Evolutionary conservation across 2,888 invertebrate species (phyloP).

Genomic region (Papilio demoleus): DNA sequence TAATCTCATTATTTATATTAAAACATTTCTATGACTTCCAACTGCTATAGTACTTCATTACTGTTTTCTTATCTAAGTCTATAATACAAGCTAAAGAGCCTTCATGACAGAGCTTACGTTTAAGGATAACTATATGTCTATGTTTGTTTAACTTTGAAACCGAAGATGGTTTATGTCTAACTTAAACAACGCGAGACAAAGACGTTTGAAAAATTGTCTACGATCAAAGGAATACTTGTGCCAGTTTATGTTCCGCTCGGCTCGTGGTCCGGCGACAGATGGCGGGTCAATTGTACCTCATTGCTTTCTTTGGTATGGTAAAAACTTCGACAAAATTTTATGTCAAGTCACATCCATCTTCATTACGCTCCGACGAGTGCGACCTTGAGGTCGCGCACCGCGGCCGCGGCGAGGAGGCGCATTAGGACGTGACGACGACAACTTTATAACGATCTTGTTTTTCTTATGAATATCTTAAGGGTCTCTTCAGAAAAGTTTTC

Average conservation of each 20-base stretch:
- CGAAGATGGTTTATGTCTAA: not conserved
- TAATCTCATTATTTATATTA: conserved; percentile 17
- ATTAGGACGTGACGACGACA: conserved; percentile 27
- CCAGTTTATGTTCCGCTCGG: not conserved
- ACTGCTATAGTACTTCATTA: not conserved
- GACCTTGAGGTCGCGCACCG: conserved; percentile 8
- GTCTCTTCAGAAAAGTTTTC: conserved; percentile 13
- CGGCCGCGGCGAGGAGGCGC: not conserved
- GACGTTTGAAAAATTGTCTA: not conserved
- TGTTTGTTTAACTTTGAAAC: not conserved
- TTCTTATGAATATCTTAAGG: conserved; percentile 17
- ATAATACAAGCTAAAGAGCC: too few relatives aligned
- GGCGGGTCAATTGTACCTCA: not conserved
- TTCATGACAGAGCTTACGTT: too few relatives aligned
- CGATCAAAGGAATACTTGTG: conserved; percentile 6
- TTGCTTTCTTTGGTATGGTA: not conserved
- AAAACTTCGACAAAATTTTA: conserved; percentile 4
- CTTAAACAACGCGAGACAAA: not conserved
- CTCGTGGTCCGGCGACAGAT: not conserved
- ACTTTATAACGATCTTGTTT: conserved; percentile 32
- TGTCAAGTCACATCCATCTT: conserved; percentile 31
- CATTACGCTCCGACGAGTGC: conserved; percentile 3
- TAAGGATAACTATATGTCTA: too few relatives aligned
- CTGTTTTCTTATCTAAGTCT: not conserved
- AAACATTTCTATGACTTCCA: conserved; percentile 14